phyloP scores from a whole-genome alignment of 1,140 invertebrate species.

The Cyrtorhinus lividipennis region DNA sequence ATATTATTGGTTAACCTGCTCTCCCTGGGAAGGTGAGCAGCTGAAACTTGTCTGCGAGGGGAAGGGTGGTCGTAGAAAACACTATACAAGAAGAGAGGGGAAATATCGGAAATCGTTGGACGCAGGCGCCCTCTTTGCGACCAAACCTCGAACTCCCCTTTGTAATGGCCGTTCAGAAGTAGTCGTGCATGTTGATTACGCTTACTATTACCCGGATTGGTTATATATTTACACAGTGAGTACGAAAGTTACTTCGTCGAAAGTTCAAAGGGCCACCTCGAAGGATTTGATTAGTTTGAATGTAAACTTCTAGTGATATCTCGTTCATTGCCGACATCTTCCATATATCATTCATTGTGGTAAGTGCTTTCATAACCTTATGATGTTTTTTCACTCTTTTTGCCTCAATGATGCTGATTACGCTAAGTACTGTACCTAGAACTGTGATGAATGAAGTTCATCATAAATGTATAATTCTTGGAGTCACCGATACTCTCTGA shows the following conservation, averaged over 20 bases:
- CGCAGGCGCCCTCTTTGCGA: conserved; percentile 1
- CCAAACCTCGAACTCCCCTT: not conserved
- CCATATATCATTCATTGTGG: not conserved
- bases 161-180: not conserved
- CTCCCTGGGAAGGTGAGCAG: too few relatives aligned
- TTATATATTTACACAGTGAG: not conserved
- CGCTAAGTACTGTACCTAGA: too few relatives aligned
- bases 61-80: too few relatives aligned
- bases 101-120: not conserved
- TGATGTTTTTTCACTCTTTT: not conserved
- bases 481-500: too few relatives aligned
- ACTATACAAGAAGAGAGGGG: too few relatives aligned
- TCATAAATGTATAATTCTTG: too few relatives aligned
- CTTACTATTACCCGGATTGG: not conserved
- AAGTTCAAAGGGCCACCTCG: not conserved
- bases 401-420: not conserved
- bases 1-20: too few relatives aligned
- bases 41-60: too few relatives aligned
- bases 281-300: not conserved
- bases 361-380: not conserved
- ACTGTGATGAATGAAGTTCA: too few relatives aligned
- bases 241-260: not conserved
- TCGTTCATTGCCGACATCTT: not conserved
- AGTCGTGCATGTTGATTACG: conserved; percentile 2
- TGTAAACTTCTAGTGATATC: not conserved